These are phyloP conservation scores for Euwallacea fornicatus DNA, from an alignment of 1,140 invertebrate genomes.

Conservation along the genomic window DNA sequence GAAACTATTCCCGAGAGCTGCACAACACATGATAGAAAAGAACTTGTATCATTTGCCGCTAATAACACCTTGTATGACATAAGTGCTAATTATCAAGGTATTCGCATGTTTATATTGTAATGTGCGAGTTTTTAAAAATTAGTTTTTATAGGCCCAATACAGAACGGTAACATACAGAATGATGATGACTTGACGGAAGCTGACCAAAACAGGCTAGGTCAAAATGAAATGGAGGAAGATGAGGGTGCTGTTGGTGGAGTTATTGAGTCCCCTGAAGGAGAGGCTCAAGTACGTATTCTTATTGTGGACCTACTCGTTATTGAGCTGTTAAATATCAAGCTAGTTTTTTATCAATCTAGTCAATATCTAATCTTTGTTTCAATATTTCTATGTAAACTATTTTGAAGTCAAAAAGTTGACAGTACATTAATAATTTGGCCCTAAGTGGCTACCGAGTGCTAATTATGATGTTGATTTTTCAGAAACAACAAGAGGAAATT, in stretches of 20 bases:
- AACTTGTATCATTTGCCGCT: conserved; percentile 11
- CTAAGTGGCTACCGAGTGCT: neutral
- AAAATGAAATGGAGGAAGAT: conserved; percentile 45
- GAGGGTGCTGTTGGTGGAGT: conserved; percentile 52
- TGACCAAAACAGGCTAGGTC: conserved; percentile 49
- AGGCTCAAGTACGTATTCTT: conserved; percentile 1
- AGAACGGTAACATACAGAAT: conserved; percentile 46
- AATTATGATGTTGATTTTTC: conserved; percentile 19
- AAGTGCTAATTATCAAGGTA: neutral
- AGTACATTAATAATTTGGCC: too few relatives aligned
- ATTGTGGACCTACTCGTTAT: neutral
- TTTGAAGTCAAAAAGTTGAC: neutral
- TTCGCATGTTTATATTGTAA: neutral
- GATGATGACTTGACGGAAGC: conserved; percentile 51
- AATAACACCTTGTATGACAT: conserved; percentile 24
- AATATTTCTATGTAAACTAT: neutral
- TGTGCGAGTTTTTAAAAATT: too few relatives aligned
- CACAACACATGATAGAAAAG: conserved; percentile 18
- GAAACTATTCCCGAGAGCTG: conserved; percentile 42
- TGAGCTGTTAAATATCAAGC: neutral
- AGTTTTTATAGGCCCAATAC: conserved; percentile 19
- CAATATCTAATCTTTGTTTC: too few relatives aligned
- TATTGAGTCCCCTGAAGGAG: conserved; percentile 33
- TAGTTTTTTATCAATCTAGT: neutral
- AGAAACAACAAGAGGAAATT: conserved; percentile 40